Evolutionary conservation across 2,888 invertebrate genomes (phyloP), one percentile per base, ranked within the genome.

Genomic region (Arctia plantaginis): DNA sequence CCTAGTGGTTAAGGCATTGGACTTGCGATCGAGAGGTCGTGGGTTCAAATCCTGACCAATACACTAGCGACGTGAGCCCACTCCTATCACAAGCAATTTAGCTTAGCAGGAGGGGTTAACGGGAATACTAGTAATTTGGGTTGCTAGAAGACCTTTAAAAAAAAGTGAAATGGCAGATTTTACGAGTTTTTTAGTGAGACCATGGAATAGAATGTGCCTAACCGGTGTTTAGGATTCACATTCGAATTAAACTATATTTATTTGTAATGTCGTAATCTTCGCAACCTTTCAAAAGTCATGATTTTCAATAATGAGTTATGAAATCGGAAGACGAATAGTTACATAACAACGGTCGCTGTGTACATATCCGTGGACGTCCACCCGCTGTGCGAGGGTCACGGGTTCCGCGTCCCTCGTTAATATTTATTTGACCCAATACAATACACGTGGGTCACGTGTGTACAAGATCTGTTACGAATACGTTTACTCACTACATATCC

Each of bases 281-380:
- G 3, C 20, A 39, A 35, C 15, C 13, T 35, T 23, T 55, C 35
- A 55, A 35, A 55, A 55, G 51, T n/a, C 51, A 55, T 55, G 51
- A 55, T n/a, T n/a, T 55, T 2, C 51, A 55, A 69, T 55, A 10
- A 69, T 69, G 35, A n/a, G 23, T 69, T 69, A 69, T n/a, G 39
- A 33, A 39, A 59, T 39, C 55, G 27, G 8, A 55, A 35, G 51
- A 7, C 15, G n/a, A n/a, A n/a, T 2, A 12, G 39, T 59, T 59
- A 27, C n/a, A 69, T 27, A 39, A 59, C 35, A n/a, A n/a, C 12
- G 18, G 39, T 39, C 15, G 39, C 27, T 41, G 27, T 69, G 23
- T 47, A 3, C 10, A 35, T 12, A 20, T n/a, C 51, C 35, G 27
- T 23, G 23, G 65, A 35, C 20, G 23, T 35, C 35, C 35, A 23